Conservation (phyloP, 2,888 invertebrate genomes). For the Eristalis intricaria region DNA sequence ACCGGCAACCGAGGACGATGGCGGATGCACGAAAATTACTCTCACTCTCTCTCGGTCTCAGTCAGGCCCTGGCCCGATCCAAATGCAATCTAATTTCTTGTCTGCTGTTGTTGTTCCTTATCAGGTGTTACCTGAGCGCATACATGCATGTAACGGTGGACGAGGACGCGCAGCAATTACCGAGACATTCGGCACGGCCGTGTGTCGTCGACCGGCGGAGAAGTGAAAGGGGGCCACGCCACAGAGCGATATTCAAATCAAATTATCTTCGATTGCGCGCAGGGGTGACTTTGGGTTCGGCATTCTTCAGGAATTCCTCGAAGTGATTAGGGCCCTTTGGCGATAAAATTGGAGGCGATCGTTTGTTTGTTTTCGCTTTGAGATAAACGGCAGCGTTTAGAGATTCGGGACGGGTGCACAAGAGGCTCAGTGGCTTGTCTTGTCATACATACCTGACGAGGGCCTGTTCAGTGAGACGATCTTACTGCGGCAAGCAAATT, state of each 20-base stretch:
- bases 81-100: constrained; percentile 51
- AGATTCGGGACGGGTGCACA: background rate
- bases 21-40: constrained; percentile 53
- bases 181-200: constrained; percentile 33
- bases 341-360: constrained; percentile 24
- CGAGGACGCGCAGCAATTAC: constrained; percentile 34
- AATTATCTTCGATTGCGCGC: constrained; percentile 28
- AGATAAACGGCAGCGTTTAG: background rate
- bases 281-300: constrained; percentile 35
- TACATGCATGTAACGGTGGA: constrained; percentile 26
- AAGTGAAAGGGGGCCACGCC: background rate
- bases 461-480: background rate
- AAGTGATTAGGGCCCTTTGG: constrained; percentile 12
- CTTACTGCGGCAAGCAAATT: background rate
- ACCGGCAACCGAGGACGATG: constrained; percentile 36
- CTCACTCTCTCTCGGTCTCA: constrained; percentile 46
- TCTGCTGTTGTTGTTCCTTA: constrained; percentile 35
- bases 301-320: constrained; percentile 37
- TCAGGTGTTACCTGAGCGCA: constrained; percentile 57
- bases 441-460: background rate
- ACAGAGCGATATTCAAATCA: background rate
- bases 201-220: background rate
- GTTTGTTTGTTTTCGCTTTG: constrained; percentile 19
- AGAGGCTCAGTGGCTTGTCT: background rate
- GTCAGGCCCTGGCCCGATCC: background rate